A percentile compares a stretch with the other conserved stretches of the same genome.
These are phyloP conservation scores for Notospermus geniculatus DNA, from an alignment of 1,140 invertebrate species.

Conservation along the genomic window DNA sequence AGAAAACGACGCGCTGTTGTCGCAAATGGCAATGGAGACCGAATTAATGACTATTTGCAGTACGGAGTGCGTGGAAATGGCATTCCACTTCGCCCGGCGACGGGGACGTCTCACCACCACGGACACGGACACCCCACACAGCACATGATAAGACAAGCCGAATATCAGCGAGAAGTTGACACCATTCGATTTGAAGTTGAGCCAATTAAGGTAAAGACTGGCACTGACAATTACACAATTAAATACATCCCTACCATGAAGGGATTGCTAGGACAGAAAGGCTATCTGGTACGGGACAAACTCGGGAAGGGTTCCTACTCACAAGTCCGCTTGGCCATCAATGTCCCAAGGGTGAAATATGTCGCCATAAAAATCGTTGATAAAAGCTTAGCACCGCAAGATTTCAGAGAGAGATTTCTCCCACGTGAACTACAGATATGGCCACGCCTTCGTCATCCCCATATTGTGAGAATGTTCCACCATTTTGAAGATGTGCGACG, in stretches of 20 bases:
- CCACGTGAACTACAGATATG: constrained; percentile 86
- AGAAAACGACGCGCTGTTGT: not conserved
- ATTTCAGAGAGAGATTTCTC: constrained; percentile 85
- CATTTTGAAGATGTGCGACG: constrained; percentile 46
- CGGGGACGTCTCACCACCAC: no score
- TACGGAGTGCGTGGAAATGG: no score
- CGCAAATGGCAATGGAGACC: not conserved
- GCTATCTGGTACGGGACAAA: constrained; percentile 41
- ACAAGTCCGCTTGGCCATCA: constrained; percentile 49
- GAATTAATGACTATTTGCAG: no score
- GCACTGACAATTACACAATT: constrained; percentile 29
- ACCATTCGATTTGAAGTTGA: constrained; percentile 45
- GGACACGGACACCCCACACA: not conserved
- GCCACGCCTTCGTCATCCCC: constrained; percentile 79
- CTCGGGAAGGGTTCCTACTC: constrained; percentile 51
- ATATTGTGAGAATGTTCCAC: constrained; percentile 72
- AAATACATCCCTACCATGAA: constrained; percentile 46
- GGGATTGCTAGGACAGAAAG: constrained; percentile 42
- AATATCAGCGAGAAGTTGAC: constrained; percentile 35
- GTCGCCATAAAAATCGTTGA: constrained; percentile 90
- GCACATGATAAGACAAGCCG: not conserved
- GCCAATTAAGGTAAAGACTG: constrained; percentile 32
- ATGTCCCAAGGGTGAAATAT: constrained; percentile 37
- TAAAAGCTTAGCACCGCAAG: constrained; percentile 67
- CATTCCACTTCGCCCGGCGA: no score